Evolutionary conservation across 2,888 invertebrate genomes (phyloP).

Genomic region (Chymomyza fuscimana): DNA sequence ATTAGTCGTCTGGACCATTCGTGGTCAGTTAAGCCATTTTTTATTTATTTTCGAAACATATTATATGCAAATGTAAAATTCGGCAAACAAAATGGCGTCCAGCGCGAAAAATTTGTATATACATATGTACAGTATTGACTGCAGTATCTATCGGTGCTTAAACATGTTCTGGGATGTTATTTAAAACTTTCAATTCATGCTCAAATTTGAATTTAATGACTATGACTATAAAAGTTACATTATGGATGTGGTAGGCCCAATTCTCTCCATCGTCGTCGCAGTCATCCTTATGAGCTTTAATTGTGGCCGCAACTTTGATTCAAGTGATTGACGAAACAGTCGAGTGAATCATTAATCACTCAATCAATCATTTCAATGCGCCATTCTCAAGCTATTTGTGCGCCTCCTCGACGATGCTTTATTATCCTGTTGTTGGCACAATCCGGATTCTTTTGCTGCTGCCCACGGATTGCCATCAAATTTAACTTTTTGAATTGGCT

Average conservation of each 20-base stretch:
- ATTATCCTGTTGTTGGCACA: constrained; percentile 53
- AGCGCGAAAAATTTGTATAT: constrained; percentile 4
- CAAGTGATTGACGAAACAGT: constrained; percentile 38
- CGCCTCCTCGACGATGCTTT: constrained; percentile 32
- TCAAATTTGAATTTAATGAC: constrained; percentile 49
- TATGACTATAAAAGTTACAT: constrained; percentile 46
- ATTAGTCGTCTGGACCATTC: constrained; percentile 48
- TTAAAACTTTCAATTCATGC: constrained; percentile 48
- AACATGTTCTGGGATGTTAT: constrained; percentile 5
- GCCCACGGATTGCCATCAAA: constrained; percentile 10
- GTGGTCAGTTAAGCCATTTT: not conserved
- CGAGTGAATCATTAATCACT: constrained; percentile 75
- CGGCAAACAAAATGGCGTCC: not conserved
- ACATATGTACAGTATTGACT: constrained; percentile 3
- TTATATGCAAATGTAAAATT: not conserved
- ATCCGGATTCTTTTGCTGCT: constrained; percentile 1
- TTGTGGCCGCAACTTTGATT: constrained; percentile 30
- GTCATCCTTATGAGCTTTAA: constrained; percentile 47
- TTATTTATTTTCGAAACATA: not conserved
- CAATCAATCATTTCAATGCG: constrained; percentile 71
- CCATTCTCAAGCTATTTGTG: constrained; percentile 11
- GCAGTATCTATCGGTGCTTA: constrained; percentile 1
- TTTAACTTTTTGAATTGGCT: not conserved
- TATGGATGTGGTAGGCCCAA: constrained; percentile 5
- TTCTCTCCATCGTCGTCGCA: not conserved